Percentiles rank a stretch among this genome's conserved stretches.
Evolutionary conservation across 37 sponge, comb jelly and placozoan species (phyloP).

Genomic region (Geodia barretti): DNA sequence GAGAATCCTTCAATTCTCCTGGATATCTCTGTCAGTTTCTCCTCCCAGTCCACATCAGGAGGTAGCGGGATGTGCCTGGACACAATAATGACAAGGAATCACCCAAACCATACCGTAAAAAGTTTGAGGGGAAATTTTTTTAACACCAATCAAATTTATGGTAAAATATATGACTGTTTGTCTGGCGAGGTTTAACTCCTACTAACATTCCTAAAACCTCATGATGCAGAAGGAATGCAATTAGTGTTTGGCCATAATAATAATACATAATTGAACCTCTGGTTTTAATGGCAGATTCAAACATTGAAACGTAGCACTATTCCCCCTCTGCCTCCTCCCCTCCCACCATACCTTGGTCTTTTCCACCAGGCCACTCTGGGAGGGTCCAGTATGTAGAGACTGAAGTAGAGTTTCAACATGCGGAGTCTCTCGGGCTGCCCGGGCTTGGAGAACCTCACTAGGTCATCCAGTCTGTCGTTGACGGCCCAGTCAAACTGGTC

Average conservation of each 20-base stretch:
- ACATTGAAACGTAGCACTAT: too few relatives aligned
- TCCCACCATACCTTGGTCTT: constrained; percentile 39
- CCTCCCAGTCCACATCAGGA: constrained; percentile 72
- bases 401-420: constrained; percentile 90
- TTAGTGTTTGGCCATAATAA: not conserved
- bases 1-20: constrained; percentile 78
- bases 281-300: too few relatives aligned
- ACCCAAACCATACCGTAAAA: too few relatives aligned
- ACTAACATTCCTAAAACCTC: too few relatives aligned
- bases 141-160: too few relatives aligned
- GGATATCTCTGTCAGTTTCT: constrained; percentile 66
- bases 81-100: too few relatives aligned
- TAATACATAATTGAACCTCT: not conserved
- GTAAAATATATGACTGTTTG: too few relatives aligned
- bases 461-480: constrained; percentile 93
- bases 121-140: too few relatives aligned
- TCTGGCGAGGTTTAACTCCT: too few relatives aligned
- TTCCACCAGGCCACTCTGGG: constrained; percentile 61
- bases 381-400: constrained; percentile 71
- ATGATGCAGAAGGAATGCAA: too few relatives aligned
- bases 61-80: constrained; percentile 53
- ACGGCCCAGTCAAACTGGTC: constrained; percentile 97
- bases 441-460: constrained; percentile 80
- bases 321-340: too few relatives aligned
- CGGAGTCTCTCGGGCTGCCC: constrained; percentile 77